Conservation (phyloP, 1,140 invertebrate species). For the Aphaenogaster floridana region DNA sequence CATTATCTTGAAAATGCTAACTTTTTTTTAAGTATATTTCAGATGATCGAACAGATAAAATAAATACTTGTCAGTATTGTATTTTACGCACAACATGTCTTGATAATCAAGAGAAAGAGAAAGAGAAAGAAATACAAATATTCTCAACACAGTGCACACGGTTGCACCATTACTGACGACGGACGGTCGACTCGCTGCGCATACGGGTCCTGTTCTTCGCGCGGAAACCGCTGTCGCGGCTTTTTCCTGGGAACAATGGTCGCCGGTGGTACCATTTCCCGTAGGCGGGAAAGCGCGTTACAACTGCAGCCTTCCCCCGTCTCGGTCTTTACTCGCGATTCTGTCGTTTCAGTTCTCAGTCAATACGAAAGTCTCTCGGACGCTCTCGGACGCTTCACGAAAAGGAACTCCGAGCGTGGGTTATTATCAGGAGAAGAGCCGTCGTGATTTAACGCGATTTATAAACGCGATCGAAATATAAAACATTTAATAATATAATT, state of each 20-base stretch:
- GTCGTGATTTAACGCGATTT: background rate
- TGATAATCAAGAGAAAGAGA: background rate
- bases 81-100: background rate
- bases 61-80: background rate
- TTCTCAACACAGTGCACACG: background rate
- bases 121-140: background rate
- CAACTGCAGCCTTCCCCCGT: background rate
- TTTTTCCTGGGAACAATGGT: conserved; percentile 62
- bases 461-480: no score
- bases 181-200: conserved; percentile 1
- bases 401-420: background rate
- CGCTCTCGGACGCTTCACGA: background rate
- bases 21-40: background rate
- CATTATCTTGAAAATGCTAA: no score
- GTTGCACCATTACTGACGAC: background rate
- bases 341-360: conserved; percentile 12
- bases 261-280: conserved; percentile 66
- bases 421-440: background rate
- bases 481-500: no score
- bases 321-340: background rate
- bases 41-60: background rate
- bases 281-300: conserved; percentile 47
- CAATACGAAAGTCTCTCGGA: background rate
- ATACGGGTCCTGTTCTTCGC: conserved; percentile 60
- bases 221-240: conserved; percentile 66